Conservation (phyloP, 2,797 vertebrate species). For the Thaleichthys pacificus region DNA sequence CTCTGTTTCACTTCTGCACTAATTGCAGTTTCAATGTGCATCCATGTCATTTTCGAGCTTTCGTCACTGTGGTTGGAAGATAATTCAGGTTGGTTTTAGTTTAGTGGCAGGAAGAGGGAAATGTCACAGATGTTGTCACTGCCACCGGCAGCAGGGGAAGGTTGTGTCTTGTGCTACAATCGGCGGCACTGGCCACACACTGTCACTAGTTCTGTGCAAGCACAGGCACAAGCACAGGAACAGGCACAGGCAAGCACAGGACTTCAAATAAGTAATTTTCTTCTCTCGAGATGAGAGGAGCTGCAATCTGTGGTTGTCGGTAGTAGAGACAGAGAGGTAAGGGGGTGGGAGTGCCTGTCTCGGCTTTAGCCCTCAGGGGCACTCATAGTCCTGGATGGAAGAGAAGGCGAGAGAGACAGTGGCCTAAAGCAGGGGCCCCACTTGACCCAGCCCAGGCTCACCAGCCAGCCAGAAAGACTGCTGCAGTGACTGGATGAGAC, state of each 20-base stretch:
- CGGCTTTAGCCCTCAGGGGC: background rate
- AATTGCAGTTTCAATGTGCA: background rate
- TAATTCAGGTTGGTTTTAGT: no score
- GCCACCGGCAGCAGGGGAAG: slow-evolving; percentile 12
- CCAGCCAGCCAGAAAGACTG: slow-evolving; percentile 68
- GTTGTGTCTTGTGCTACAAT: background rate
- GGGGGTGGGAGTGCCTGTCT: background rate
- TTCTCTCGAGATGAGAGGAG: background rate
- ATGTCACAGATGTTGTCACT: background rate
- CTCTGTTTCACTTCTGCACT: slow-evolving; percentile 1
- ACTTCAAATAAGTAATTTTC: background rate
- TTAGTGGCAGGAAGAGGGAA: background rate
- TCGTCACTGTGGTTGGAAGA: no score
- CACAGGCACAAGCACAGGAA: background rate
- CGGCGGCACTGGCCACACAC: background rate
- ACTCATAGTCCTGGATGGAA: background rate
- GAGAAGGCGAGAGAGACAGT: slow-evolving; percentile 25
- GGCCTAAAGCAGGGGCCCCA: slow-evolving; percentile 77
- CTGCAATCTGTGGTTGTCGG: background rate
- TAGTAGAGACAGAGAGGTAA: background rate
- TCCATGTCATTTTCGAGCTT: background rate
- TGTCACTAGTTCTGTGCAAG: background rate
- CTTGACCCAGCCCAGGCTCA: slow-evolving; percentile 41
- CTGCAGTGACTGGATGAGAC: slow-evolving; percentile 62
- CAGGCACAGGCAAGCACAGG: no score